Conservation (phyloP, 2,113 vertebrate species). For the Macaca mulatta region DNA sequence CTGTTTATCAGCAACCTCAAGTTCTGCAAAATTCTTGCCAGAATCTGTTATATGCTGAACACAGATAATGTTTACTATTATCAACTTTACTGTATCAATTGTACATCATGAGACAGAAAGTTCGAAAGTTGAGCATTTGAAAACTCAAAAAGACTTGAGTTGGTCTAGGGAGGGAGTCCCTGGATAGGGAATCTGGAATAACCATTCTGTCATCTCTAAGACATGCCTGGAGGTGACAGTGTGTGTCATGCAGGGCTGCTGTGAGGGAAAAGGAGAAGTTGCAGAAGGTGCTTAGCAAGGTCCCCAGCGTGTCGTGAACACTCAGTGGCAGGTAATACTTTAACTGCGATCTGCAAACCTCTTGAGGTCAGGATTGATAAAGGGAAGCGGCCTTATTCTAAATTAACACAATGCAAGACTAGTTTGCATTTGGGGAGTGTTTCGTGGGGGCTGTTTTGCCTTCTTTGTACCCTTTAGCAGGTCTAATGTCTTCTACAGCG, state of each 20-base stretch:
- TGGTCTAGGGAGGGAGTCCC: not conserved
- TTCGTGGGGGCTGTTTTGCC: not conserved
- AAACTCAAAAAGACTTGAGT: not conserved
- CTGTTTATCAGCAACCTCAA: not conserved
- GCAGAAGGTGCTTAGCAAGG: not conserved
- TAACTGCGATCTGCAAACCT: not conserved
- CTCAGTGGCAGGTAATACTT: not conserved
- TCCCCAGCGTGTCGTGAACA: fast-evolving
- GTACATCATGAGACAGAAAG: not conserved
- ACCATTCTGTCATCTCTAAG: not conserved
- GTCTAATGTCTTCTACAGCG: not conserved
- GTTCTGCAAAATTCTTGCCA: no score
- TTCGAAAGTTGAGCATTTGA: not conserved
- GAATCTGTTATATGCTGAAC: not conserved
- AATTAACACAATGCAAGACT: not conserved
- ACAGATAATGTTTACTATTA: not conserved
- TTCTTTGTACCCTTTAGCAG: not conserved
- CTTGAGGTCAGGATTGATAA: not conserved
- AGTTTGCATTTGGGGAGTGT: not conserved
- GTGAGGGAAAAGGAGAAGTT: not conserved
- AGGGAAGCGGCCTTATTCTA: not conserved
- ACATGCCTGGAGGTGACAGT: not conserved
- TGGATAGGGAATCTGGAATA: not conserved
- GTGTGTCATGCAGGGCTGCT: not conserved
- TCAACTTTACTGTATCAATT: not conserved